Percentiles rank a stretch among this genome's conserved stretches.
These are phyloP conservation scores for Amblyornis subalaris DNA, from an alignment of 2,113 vertebrate genomes.

Conservation along the genomic window DNA sequence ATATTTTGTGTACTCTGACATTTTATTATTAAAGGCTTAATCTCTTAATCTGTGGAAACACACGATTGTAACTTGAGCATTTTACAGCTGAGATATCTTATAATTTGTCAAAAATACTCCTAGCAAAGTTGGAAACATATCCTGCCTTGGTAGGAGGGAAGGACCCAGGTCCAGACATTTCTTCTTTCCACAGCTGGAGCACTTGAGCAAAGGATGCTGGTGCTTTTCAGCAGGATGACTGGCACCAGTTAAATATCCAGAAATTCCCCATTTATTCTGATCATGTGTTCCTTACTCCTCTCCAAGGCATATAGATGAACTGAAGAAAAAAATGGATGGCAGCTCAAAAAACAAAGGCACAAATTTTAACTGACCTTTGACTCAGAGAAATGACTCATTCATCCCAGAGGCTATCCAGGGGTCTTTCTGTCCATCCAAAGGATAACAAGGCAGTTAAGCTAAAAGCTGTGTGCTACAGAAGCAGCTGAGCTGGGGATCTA, in stretches of 20 bases:
- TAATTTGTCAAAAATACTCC: neutral
- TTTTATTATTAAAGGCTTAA: neutral
- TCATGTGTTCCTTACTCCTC: neutral
- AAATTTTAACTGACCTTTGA: neutral
- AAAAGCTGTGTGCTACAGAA: neutral
- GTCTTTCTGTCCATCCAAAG: neutral
- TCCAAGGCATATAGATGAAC: neutral
- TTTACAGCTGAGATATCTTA: neutral
- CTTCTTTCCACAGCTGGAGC: neutral
- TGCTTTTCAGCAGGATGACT: neutral
- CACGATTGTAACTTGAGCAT: neutral
- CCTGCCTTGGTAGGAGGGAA: neutral
- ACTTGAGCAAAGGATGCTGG: neutral
- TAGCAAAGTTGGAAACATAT: neutral
- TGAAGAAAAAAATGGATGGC: neutral
- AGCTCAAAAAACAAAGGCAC: neutral
- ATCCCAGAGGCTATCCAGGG: neutral
- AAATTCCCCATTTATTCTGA: neutral
- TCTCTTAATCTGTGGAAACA: neutral
- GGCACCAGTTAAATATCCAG: neutral
- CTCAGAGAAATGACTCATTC: neutral
- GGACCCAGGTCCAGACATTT: neutral
- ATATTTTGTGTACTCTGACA: neutral
- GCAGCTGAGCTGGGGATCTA: neutral
- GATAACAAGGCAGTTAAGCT: slow-evolving; percentile 5